Evolutionary conservation across 2,797 vertebrate species (phyloP).

Genomic region (Phataginus tricuspis): DNA sequence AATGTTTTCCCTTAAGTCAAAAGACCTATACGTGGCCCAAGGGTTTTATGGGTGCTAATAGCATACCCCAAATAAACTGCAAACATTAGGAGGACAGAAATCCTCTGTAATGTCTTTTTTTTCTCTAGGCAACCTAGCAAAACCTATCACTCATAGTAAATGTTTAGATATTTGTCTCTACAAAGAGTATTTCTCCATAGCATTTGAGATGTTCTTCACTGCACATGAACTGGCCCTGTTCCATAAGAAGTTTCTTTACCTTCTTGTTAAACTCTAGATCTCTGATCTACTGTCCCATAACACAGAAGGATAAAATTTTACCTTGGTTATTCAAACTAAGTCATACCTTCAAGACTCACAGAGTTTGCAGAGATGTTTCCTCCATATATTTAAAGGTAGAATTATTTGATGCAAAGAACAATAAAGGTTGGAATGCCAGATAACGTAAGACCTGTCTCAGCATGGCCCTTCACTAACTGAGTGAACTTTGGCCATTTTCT

Average conservation of each 20-base stretch:
- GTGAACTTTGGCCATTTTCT: not conserved
- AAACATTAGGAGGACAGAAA: not conserved
- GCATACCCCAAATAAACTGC: not conserved
- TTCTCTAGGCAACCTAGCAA: not conserved
- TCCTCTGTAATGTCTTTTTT: not conserved
- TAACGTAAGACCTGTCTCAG: not conserved
- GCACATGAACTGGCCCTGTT: not conserved
- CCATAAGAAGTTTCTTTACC: not conserved
- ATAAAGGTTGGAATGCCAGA: not conserved
- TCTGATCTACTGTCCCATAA: not conserved
- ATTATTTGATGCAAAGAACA: constrained; percentile 36
- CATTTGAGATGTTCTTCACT: not conserved
- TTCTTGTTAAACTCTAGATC: not conserved
- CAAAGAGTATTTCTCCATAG: not conserved
- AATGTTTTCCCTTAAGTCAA: not conserved
- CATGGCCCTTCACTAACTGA: not conserved
- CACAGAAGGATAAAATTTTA: not conserved
- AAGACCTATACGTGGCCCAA: not conserved
- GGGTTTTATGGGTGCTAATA: not conserved
- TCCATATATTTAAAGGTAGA: constrained; percentile 20
- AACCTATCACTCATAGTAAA: not conserved
- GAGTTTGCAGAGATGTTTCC: not conserved
- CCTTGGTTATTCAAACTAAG: not conserved
- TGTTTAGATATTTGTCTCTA: not conserved
- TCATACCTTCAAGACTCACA: not conserved